Percentiles rank a stretch among this genome's conserved stretches.
Evolutionary conservation across 1,140 invertebrate species (phyloP).

Genomic region (Musca vetustissima): DNA sequence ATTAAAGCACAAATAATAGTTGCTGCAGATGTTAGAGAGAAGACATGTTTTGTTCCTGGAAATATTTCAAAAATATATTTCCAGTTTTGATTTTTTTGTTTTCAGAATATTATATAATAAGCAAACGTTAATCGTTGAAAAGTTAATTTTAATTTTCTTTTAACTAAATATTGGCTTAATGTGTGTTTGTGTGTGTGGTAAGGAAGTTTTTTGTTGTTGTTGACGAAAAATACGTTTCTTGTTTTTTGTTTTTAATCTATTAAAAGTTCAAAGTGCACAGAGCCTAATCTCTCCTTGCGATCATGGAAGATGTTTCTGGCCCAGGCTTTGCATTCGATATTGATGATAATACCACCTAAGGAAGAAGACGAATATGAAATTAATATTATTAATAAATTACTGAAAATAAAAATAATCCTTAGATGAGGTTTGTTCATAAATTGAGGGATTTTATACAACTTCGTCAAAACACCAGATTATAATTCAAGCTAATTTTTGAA

Average conservation of each 20-base stretch:
- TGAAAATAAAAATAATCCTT: too few species aligned
- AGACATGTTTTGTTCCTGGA: not conserved
- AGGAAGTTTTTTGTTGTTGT: conserved; percentile 13
- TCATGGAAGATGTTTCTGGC: conserved; percentile 82
- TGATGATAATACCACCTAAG: conserved; percentile 83
- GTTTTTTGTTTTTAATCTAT: conserved; percentile 87
- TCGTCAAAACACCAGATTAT: too few species aligned
- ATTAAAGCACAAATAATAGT: too few species aligned
- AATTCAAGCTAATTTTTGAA: too few species aligned
- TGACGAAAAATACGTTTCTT: not conserved
- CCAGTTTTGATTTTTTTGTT: too few species aligned
- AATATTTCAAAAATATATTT: too few species aligned
- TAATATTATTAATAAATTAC: not conserved
- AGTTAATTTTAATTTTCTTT: too few species aligned
- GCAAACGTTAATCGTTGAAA: not conserved
- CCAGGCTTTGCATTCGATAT: conserved; percentile 89
- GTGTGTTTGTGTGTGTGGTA: conserved; percentile 1
- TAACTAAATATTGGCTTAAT: conserved; percentile 1
- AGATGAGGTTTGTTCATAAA: too few species aligned
- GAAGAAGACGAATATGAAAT: conserved; percentile 32
- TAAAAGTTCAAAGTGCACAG: conserved; percentile 87
- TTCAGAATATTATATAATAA: too few species aligned
- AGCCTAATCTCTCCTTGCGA: conserved; percentile 75
- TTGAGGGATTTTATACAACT: too few species aligned
- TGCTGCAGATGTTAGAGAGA: not conserved